Base-by-base conservation (phyloP, 2,113 vertebrate genomes). In the Percopsis transmontana region DNA sequence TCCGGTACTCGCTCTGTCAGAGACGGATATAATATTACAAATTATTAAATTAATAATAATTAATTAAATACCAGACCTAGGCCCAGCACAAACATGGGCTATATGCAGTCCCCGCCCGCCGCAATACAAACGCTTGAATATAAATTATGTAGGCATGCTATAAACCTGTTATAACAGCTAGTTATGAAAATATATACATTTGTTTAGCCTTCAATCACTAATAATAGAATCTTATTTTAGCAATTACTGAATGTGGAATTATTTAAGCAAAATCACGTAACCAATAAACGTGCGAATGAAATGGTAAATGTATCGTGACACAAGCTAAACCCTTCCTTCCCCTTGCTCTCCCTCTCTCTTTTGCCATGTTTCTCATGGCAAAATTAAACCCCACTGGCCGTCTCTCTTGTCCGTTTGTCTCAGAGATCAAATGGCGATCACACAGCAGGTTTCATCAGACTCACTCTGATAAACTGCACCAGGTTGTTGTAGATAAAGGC, bases 401-500 rank as follows among this genome's bases (percentile, higher is more conserved):
- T 40, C 39, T 40, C 39, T 40, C 11, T 40, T 15, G n/a, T n/a
- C n/a, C n/a, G n/a, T 45, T 11, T 12, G 42, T 45, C 15, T 12
- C 0, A 20, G 63, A 66, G 7, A 19, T 62, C 13, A 57, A 1
- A 57, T n/a, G 18, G 40, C 62, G 48, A 72, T 73, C 55, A 57
- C 48, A 61, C 19, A 5, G 19, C 13, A 23, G 21, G 1, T 23
- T 20, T 23, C 63, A 54, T 70, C 15, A 0, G 42, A 88, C 91
- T 95, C 91, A 99, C 97, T 87, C 94, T 91, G 87, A 99, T 96
- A 74, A 98, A 97, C 72, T 94, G 92, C 77, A 96, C 91, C 75
- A 99, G 91, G 0, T 88, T 90, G 76, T 97, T 99, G 90, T 98
- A 99, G 90, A 99, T 92, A 79, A 94, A 96, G 45, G 97, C 92